Evolutionary conservation across 30 jellyfish, hydroid and myxozoan genomes (phyloP).

Genomic region (Aurelia coerulea): DNA sequence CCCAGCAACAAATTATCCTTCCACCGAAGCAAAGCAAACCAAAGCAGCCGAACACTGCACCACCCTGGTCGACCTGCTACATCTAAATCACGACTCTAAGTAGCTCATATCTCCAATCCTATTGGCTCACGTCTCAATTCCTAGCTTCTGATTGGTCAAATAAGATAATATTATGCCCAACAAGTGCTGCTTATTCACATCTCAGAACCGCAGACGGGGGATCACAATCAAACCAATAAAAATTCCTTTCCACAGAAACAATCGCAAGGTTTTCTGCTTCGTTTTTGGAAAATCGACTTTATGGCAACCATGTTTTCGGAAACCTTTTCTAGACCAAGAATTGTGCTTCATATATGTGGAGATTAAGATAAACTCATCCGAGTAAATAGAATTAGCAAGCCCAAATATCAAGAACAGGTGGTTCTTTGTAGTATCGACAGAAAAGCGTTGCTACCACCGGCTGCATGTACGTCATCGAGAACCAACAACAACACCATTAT

Average conservation of each 20-base stretch:
- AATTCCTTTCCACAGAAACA: no score
- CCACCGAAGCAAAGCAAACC: no score
- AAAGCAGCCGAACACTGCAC: no score
- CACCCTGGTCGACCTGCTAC: slow-evolving; percentile 43
- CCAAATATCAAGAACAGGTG: slow-evolving; percentile 47
- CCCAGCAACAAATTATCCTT: slow-evolving; percentile 49
- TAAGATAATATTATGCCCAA: slow-evolving; percentile 35
- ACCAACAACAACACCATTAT: not conserved
- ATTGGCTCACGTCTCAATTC: slow-evolving; percentile 1
- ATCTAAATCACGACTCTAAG: slow-evolving; percentile 39
- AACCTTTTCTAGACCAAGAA: no score
- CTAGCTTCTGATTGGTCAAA: slow-evolving; percentile 15
- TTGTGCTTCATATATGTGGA: not conserved
- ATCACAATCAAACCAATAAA: not conserved
- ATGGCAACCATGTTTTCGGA: no score
- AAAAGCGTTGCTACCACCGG: slow-evolving; percentile 60
- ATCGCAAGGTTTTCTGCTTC: no score
- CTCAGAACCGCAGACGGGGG: slow-evolving; percentile 24
- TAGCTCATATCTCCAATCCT: slow-evolving; percentile 26
- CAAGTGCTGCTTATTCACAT: slow-evolving; percentile 25
- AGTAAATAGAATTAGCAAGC: slow-evolving; percentile 45
- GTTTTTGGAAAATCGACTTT: no score
- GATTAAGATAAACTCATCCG: slow-evolving; percentile 21
- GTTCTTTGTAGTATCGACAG: slow-evolving; percentile 23
- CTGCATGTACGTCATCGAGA: slow-evolving; percentile 19